Evolutionary conservation across 2,797 vertebrate genomes (phyloP).

Genomic region (Liasis olivaceus): DNA sequence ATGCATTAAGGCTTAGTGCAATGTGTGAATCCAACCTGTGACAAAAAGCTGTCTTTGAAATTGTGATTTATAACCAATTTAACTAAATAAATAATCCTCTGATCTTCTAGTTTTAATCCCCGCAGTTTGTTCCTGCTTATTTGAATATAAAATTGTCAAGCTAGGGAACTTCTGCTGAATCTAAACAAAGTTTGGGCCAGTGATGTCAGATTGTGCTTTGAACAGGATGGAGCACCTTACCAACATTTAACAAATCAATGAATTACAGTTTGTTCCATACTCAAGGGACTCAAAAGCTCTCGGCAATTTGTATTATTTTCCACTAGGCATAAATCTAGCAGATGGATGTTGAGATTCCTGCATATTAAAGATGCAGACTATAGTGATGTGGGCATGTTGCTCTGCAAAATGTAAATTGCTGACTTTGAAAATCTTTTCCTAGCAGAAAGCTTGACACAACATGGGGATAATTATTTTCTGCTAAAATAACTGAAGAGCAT

Average conservation of each 20-base stretch:
- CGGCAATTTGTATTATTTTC: slow-evolving; percentile 15
- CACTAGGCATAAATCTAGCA: slow-evolving; percentile 6
- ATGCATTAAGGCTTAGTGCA: background rate
- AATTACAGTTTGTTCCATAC: slow-evolving; percentile 20
- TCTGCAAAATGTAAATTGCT: background rate
- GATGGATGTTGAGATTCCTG: background rate
- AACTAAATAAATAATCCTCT: background rate
- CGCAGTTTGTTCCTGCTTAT: background rate
- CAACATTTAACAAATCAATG: slow-evolving; percentile 6
- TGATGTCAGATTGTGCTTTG: background rate
- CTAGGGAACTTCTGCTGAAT: background rate
- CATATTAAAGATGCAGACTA: slow-evolving; percentile 7
- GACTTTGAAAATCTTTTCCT: slow-evolving; percentile 3
- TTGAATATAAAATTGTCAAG: background rate
- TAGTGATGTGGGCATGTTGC: background rate
- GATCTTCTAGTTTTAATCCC: background rate
- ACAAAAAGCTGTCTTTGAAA: background rate
- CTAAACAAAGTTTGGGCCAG: background rate
- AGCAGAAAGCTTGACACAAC: background rate
- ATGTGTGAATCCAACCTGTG: background rate
- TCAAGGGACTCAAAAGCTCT: slow-evolving; percentile 9
- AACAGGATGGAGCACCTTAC: background rate
- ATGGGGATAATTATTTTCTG: background rate
- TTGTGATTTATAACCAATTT: background rate
- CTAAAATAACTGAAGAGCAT: background rate